Evolutionary conservation across 2,797 vertebrate species (phyloP).

Genomic region (Catharus ustulatus): DNA sequence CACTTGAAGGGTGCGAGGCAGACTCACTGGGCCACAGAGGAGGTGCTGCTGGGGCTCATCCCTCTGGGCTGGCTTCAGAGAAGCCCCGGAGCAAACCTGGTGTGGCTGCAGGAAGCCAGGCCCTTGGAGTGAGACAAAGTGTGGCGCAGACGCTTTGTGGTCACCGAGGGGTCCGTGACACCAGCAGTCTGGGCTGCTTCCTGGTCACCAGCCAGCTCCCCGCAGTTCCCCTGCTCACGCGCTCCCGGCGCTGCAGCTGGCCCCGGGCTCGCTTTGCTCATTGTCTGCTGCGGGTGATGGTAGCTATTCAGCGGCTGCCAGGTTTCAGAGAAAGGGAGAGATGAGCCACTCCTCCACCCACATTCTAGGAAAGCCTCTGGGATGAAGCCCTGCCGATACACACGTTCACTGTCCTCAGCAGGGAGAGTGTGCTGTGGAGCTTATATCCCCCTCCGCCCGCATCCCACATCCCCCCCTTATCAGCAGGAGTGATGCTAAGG

Average conservation of each 20-base stretch:
- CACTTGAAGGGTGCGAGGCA: accelerated
- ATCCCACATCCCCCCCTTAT: neutral
- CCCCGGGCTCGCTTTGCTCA: neutral
- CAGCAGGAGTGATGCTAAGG: neutral
- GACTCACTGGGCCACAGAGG: neutral
- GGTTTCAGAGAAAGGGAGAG: conserved; percentile 29
- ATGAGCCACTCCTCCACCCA: conserved; percentile 52
- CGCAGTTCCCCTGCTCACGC: neutral
- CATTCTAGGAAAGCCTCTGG: conserved; percentile 36
- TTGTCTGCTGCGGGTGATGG: conserved; percentile 30
- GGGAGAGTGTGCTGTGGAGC: neutral
- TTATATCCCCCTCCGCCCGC: neutral
- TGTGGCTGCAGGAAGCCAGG: conserved; percentile 5
- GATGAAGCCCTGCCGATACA: conserved; percentile 25
- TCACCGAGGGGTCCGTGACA: conserved; percentile 22
- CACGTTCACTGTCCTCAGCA: conserved; percentile 2
- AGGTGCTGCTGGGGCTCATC: neutral
- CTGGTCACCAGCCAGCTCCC: conserved; percentile 51
- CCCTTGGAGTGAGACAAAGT: neutral
- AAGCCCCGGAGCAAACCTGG: neutral
- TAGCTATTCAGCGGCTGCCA: conserved; percentile 37
- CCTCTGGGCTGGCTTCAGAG: neutral
- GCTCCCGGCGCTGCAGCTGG: conserved; percentile 8
- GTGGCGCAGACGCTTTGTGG: neutral
- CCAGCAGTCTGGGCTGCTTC: conserved; percentile 60